Evolutionary conservation across 2,113 vertebrate species (phyloP), one percentile per base, ranked within the genome.

Genomic region (Bubalus kerabau): DNA sequence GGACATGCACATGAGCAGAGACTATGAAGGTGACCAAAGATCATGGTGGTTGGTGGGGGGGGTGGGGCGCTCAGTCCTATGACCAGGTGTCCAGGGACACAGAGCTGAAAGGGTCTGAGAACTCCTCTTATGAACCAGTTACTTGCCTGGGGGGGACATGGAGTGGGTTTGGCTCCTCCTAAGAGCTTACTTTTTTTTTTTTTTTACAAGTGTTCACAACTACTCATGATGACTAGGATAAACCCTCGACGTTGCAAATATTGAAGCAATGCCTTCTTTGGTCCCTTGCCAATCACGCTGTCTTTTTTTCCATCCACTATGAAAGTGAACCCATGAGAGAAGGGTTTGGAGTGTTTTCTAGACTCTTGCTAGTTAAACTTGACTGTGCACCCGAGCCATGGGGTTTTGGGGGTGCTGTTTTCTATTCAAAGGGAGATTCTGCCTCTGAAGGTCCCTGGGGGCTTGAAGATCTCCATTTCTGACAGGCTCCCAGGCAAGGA

Each of bases 341-440:
- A 74, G 16, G 2, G 5, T 19, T 23, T 54, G 36, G 15, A 82
- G 43, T 23, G 59, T 43, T 78, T 83, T 23, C 56, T 82, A 54
- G 87, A 64, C 15, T n/a, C 40, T 3, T 56, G n/a, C 14, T 36
- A 13, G 36, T 84, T n/a, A 48, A 93, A 62, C 21, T 87, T 91
- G 46, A 80, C 26, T 11, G 5, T 84, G 80, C 5, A 14, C 6
- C 10, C 0, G 2, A 82, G 16, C 46, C 48, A 64, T 10, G 28
- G 30, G 9, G 26, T 43, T 76, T 43, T 2, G 11, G n/a, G 23
- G 0, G 1, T 13, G 6, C 19, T 2, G 15, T 19, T 57, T 74
- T 9, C 36, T 59, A 64, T 30, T 81, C n/a, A 82, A 71, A 82
- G 23, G 60, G 1, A 43, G 43, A 60, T 54, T 67, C 30, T 82